phyloP scores from a whole-genome alignment of 2,113 vertebrate genomes.

The Paradoxurus hermaphroditus region DNA sequence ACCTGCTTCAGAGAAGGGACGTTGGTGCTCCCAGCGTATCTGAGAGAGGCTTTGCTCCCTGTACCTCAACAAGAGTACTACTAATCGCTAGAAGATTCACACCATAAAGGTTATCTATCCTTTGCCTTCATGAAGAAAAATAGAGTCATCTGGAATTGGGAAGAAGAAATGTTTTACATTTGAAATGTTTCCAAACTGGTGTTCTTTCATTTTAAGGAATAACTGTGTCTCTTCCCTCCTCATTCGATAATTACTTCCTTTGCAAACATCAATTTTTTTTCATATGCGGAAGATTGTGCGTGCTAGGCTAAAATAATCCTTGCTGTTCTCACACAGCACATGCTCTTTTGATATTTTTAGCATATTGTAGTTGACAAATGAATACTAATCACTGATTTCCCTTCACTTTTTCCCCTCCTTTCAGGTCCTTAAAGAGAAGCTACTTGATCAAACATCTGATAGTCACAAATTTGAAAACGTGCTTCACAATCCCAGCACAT shows the following conservation, averaged over 20 bases:
- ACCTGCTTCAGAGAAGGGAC: neutral
- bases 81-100: neutral
- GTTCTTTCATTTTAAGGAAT: constrained; percentile 2
- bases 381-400: constrained; percentile 50
- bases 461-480: constrained; percentile 78
- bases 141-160: neutral
- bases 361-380: constrained; percentile 21
- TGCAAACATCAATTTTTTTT: constrained; percentile 1
- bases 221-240: constrained; percentile 11
- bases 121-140: constrained; percentile 6
- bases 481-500: constrained; percentile 78
- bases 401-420: neutral
- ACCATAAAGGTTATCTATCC: neutral
- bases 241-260: constrained; percentile 40
- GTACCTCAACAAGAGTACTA: neutral
- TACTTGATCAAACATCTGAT: constrained; percentile 72
- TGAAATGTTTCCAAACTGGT: constrained; percentile 43
- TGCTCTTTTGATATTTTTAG: constrained; percentile 57
- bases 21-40: neutral
- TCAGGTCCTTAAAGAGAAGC: constrained; percentile 55
- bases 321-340: neutral
- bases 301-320: constrained; percentile 25
- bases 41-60: neutral
- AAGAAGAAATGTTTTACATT: neutral
- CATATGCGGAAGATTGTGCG: neutral